These are phyloP conservation scores for Oligia strigilis DNA, from an alignment of 2,888 invertebrate genomes.

Conservation along the genomic window DNA sequence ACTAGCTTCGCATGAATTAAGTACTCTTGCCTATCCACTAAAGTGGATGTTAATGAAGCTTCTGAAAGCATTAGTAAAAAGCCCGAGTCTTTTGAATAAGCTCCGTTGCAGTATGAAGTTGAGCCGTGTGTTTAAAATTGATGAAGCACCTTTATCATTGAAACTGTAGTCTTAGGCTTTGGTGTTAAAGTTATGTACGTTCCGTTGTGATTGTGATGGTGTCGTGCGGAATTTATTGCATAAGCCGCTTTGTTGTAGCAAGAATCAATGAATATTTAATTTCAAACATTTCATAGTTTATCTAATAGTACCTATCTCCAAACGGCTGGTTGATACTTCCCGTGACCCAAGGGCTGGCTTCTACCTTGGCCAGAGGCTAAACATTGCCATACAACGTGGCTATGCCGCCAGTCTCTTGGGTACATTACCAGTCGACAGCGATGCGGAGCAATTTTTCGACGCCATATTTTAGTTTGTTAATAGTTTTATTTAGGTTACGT, in stretches of 20 bases:
- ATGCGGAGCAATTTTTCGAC: not conserved
- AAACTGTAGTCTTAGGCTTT: constrained; percentile 57
- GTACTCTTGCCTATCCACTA: constrained; percentile 82
- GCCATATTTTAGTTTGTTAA: not conserved
- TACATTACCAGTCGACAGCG: not conserved
- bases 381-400: not conserved
- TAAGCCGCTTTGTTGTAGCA: not conserved
- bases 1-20: constrained; percentile 78
- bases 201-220: constrained; percentile 29
- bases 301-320: not conserved
- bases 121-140: constrained; percentile 77
- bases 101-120: constrained; percentile 74
- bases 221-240: constrained; percentile 22
- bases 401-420: not conserved
- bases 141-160: constrained; percentile 74
- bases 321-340: not conserved
- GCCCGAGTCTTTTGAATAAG: constrained; percentile 80
- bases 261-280: not conserved
- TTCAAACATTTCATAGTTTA: not conserved
- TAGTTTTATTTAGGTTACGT: not conserved
- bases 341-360: not conserved
- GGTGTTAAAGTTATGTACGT: constrained; percentile 33
- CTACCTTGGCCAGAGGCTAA: not conserved
- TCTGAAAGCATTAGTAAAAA: constrained; percentile 88
- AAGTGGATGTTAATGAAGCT: constrained; percentile 87